phyloP scores from a whole-genome alignment of 2,113 vertebrate genomes.

The Pelodiscus sinensis region DNA sequence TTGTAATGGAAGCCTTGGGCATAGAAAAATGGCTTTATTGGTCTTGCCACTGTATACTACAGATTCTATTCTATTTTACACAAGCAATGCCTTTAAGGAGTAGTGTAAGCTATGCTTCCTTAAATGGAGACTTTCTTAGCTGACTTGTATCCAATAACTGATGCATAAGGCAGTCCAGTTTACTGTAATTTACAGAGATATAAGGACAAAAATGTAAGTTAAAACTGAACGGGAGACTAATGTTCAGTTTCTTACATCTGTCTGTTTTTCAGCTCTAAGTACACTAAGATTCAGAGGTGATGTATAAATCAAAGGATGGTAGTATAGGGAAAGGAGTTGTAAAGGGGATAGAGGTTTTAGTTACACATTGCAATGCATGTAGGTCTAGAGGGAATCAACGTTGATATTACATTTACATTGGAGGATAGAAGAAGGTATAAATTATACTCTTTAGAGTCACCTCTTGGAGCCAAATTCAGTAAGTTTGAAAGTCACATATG shows the following conservation, averaged over 20 bases:
- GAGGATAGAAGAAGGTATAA: neutral
- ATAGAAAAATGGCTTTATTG: neutral
- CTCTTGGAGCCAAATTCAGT: neutral
- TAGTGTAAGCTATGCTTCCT: rapidly evolving
- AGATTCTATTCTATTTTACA: neutral
- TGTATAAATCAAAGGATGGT: neutral
- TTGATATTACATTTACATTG: neutral
- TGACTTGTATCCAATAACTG: neutral
- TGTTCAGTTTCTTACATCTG: neutral
- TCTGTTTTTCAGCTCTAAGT: neutral
- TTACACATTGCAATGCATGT: neutral
- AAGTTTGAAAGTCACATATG: neutral
- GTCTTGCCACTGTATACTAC: neutral
- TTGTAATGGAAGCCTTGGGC: neutral
- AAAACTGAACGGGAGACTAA: neutral
- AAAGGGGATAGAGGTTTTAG: neutral
- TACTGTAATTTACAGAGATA: neutral
- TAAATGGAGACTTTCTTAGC: neutral
- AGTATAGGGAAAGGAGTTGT: neutral
- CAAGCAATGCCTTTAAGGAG: rapidly evolving
- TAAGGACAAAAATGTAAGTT: neutral
- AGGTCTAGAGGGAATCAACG: neutral
- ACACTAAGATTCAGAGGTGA: neutral
- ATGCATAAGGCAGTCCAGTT: neutral
- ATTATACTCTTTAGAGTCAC: neutral